Conservation (phyloP, 2,888 invertebrate species). For the Dryococelus australis region DNA sequence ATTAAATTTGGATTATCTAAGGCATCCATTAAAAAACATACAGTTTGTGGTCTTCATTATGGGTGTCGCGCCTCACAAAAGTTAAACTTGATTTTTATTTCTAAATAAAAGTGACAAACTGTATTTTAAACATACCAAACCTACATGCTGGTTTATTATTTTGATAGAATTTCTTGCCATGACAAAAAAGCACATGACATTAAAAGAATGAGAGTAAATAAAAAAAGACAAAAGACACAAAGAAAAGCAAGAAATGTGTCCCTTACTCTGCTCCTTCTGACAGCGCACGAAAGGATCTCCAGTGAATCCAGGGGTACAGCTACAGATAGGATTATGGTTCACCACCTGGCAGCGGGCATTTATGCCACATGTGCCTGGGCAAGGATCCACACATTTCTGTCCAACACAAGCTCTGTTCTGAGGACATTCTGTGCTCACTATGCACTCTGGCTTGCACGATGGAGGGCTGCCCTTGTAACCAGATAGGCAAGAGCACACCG, state of each 20-base stretch:
- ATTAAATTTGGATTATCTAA: too few species aligned
- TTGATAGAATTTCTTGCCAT: background rate
- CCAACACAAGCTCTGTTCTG: conserved; percentile 82
- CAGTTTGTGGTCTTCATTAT: too few species aligned
- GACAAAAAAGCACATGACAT: background rate
- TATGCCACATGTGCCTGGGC: conserved; percentile 80
- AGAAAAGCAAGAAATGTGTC: conserved; percentile 11
- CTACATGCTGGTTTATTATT: background rate
- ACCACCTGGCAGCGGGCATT: conserved; percentile 85
- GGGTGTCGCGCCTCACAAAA: too few species aligned
- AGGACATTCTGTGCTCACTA: conserved; percentile 83
- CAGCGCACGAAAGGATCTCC: conserved; percentile 83
- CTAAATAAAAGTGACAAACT: too few species aligned
- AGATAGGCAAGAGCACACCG: conserved; percentile 79
- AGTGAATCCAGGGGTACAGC: conserved; percentile 77
- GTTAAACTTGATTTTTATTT: too few species aligned
- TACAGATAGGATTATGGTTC: conserved; percentile 88
- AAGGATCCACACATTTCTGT: conserved; percentile 82
- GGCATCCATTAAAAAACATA: too few species aligned
- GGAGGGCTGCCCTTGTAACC: conserved; percentile 82
- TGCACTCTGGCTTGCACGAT: conserved; percentile 82
- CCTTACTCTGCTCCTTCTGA: conserved; percentile 68
- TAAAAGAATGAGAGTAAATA: background rate
- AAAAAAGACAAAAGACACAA: background rate
- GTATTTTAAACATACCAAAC: too few species aligned